Evolutionary conservation across 2,113 vertebrate genomes (phyloP), one percentile per base, ranked within the genome.

Genomic region (Synchiropus splendidus): DNA sequence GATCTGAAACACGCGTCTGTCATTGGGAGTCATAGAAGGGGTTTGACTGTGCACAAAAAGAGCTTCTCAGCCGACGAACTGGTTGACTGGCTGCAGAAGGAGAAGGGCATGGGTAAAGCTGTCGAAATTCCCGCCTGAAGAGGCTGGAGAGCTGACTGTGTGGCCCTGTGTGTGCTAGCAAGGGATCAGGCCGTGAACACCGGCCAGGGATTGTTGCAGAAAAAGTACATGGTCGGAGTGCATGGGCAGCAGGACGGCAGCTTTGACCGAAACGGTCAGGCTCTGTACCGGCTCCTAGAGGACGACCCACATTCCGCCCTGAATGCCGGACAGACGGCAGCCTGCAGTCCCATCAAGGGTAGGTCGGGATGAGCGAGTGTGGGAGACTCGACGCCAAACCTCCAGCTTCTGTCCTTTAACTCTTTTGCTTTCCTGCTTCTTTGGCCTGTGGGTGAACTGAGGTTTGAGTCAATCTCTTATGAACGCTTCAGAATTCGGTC

Each of bases 241-340:
- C 30, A 38, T 39, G 73, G 59, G 43, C 53, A 68, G 48, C 47
- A 61, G 54, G 74, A 70, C 36, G 51, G 56, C 27, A 43, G 33
- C 35, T 82, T 83, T 79, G 70, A 47, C 45, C 56, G 72, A 17
- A 15, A 44, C 34, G 31, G 44, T 55, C 73, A 70, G 12, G 8
- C 64, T 4, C 67, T 83, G 55, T 84, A 71, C 74, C 81, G 78
- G 57, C 75, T 83, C 45, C 45, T 82, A 68, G 76, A 84, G 61
- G 66, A 81, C 10, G 78, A 70, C 66, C 69, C 75, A 34, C 48
- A 64, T 15, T 58, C 77, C 33, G 66, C 79, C 33, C 72, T 85
- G 51, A 83, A 80, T 57, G 8, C 58, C 58, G 77, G 75, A 76
- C 64, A 74, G 57, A 84, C 73, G 9, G 79, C 79, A 13, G 31